phyloP scores from a whole-genome alignment of 2,113 vertebrate species.

The Morone saxatilis region DNA sequence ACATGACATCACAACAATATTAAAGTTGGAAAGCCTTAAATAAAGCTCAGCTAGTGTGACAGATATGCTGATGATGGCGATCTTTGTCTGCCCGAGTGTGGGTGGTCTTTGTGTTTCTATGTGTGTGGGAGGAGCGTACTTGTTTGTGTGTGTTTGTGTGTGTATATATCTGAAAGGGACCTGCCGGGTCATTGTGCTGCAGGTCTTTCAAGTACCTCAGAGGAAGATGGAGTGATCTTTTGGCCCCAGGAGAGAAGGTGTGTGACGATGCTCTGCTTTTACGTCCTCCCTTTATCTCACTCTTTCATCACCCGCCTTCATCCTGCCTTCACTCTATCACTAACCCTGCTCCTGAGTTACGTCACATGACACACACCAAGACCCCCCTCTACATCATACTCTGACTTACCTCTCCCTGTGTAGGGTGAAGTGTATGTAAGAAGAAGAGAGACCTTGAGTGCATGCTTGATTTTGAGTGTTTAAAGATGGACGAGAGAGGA shows the following conservation, averaged over 20 bases:
- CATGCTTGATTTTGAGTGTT: slow-evolving; percentile 32
- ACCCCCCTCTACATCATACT: slow-evolving; percentile 46
- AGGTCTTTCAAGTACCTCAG: slow-evolving; percentile 51
- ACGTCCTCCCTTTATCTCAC: slow-evolving; percentile 23
- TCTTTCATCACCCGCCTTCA: slow-evolving; percentile 42
- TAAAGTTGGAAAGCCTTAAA: slow-evolving; percentile 1
- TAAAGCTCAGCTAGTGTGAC: background rate
- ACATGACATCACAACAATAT: background rate
- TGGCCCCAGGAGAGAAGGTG: slow-evolving; percentile 21
- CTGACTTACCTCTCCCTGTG: slow-evolving; percentile 7
- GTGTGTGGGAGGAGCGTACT: background rate
- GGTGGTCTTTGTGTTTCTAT: background rate
- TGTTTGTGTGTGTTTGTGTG: slow-evolving; percentile 16
- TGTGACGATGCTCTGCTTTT: slow-evolving; percentile 44
- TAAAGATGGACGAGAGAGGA: slow-evolving; percentile 1
- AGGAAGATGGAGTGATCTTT: slow-evolving; percentile 38
- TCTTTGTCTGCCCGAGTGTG: slow-evolving; percentile 5
- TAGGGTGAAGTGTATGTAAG: background rate
- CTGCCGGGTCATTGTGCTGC: background rate
- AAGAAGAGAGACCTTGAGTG: slow-evolving; percentile 43
- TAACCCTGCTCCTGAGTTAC: slow-evolving; percentile 39
- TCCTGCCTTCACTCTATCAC: slow-evolving; percentile 22
- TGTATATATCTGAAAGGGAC: slow-evolving; percentile 10
- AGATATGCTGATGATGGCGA: slow-evolving; percentile 11
- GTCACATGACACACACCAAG: slow-evolving; percentile 39